A percentile compares a stretch with the other conserved stretches of the same genome.
Evolutionary conservation across 2,113 vertebrate species (phyloP).

Genomic region (Nyctibius bracteatus): DNA sequence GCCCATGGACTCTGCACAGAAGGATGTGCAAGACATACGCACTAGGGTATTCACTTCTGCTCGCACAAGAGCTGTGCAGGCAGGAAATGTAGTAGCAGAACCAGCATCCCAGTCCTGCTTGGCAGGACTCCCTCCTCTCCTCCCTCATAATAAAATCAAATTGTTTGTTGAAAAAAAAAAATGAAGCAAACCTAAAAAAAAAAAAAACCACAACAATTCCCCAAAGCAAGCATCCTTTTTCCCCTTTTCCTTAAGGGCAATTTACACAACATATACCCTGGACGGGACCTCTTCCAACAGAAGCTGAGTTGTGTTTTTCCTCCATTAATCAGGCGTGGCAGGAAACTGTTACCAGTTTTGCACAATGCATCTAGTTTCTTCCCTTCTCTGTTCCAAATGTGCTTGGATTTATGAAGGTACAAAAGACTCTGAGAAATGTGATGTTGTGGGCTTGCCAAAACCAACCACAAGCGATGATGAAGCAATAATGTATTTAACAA

Average conservation of each 20-base stretch:
- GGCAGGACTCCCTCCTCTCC: neutral
- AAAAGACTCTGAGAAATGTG: neutral
- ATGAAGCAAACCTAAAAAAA: neutral
- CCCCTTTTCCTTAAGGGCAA: neutral
- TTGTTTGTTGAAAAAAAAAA: neutral
- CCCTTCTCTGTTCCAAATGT: neutral
- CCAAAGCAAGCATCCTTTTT: neutral
- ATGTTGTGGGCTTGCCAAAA: neutral
- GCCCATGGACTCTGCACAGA: neutral
- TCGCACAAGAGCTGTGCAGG: neutral
- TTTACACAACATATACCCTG: constrained; percentile 19
- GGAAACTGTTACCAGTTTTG: constrained; percentile 39
- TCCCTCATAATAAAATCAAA: neutral
- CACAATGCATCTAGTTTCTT: constrained; percentile 1
- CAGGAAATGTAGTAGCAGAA: neutral
- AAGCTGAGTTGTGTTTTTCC: constrained; percentile 3
- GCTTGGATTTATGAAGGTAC: constrained; percentile 6
- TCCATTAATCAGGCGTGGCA: constrained; percentile 30
- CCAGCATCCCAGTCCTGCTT: neutral
- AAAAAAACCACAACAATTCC: neutral
- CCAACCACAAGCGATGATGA: neutral
- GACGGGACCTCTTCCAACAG: constrained; percentile 1
- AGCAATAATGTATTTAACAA: constrained; percentile 24
- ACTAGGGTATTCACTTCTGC: neutral
- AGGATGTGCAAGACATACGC: fast-evolving